These are phyloP conservation scores for Agonopterix alstromeriana DNA, from an alignment of 2,888 invertebrate species.

Conservation along the genomic window DNA sequence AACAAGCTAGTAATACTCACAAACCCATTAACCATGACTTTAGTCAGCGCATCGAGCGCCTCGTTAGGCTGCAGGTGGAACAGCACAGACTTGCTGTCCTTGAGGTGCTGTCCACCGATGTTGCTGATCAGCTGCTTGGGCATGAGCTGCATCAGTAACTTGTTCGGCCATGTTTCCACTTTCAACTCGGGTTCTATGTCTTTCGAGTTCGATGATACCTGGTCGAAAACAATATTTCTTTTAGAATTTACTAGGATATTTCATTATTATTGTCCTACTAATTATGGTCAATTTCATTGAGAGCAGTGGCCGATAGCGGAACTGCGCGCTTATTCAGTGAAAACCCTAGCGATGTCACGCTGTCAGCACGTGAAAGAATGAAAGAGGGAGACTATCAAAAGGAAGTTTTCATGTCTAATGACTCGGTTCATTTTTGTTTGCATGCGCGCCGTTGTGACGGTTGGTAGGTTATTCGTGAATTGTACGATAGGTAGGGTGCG, in stretches of 20 bases:
- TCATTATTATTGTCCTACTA: not conserved
- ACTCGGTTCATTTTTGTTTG: too few relatives aligned
- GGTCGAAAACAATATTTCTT: not conserved
- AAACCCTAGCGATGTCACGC: too few relatives aligned
- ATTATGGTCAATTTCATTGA: too few relatives aligned
- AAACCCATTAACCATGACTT: slow-evolving; percentile 94
- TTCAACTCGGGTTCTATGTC: slow-evolving; percentile 95
- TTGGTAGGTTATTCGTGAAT: too few relatives aligned
- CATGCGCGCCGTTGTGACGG: too few relatives aligned
- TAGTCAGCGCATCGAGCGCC: slow-evolving; percentile 90
- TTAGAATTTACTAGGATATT: not conserved
- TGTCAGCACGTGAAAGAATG: too few relatives aligned
- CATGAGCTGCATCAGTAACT: slow-evolving; percentile 95
- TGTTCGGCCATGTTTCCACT: slow-evolving; percentile 95
- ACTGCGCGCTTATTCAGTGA: too few relatives aligned
- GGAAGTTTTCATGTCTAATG: too few relatives aligned
- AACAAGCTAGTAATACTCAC: slow-evolving; percentile 75
- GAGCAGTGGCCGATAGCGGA: too few relatives aligned
- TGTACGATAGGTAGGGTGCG: too few relatives aligned
- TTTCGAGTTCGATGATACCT: slow-evolving; percentile 79
- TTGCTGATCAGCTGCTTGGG: slow-evolving; percentile 94
- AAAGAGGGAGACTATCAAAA: too few relatives aligned
- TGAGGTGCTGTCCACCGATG: slow-evolving; percentile 91
- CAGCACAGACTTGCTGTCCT: slow-evolving; percentile 94
- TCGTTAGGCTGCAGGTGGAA: slow-evolving; percentile 93